These are phyloP conservation scores for Xiphophorus maculatus DNA, from an alignment of 2,113 vertebrate genomes.

Conservation along the genomic window DNA sequence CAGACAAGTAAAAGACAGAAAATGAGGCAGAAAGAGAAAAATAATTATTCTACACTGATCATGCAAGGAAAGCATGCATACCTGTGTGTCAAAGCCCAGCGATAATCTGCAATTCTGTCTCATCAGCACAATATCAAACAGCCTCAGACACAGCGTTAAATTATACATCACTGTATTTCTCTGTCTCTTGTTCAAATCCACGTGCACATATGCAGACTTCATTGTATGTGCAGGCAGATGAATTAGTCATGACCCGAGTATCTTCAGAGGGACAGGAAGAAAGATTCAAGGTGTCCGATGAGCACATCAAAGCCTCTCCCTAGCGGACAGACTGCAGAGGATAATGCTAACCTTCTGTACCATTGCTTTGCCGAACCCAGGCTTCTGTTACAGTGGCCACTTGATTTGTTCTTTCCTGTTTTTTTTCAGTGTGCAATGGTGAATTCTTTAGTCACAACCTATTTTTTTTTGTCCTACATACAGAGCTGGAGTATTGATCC, in stretches of 20 bases:
- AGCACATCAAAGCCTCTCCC: slow-evolving; percentile 63
- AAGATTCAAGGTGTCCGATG: slow-evolving; percentile 55
- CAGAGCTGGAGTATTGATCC: not conserved
- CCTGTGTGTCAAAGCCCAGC: slow-evolving; percentile 27
- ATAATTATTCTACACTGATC: not conserved
- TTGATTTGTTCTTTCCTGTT: not conserved
- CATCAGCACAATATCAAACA: slow-evolving; percentile 76
- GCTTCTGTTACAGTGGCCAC: not conserved
- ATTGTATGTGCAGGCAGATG: slow-evolving; percentile 56
- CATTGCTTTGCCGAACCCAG: slow-evolving; percentile 1
- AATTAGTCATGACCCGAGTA: slow-evolving; percentile 70
- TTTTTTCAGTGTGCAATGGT: not conserved
- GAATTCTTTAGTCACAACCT: not conserved
- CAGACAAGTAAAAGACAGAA: not conserved
- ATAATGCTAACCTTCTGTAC: slow-evolving; percentile 16
- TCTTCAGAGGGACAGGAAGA: slow-evolving; percentile 57
- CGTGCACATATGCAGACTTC: slow-evolving; percentile 27
- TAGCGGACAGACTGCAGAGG: slow-evolving; percentile 26
- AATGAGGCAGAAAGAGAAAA: not conserved
- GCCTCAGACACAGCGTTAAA: slow-evolving; percentile 66
- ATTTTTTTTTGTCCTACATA: not conserved
- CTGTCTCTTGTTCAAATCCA: slow-evolving; percentile 24
- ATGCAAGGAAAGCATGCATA: not conserved
- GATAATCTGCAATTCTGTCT: slow-evolving; percentile 70
- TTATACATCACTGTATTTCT: slow-evolving; percentile 70